Evolutionary conservation across 1,140 invertebrate genomes (phyloP), one percentile per base, ranked within the genome.

Genomic region (Berghia stephanieae): DNA sequence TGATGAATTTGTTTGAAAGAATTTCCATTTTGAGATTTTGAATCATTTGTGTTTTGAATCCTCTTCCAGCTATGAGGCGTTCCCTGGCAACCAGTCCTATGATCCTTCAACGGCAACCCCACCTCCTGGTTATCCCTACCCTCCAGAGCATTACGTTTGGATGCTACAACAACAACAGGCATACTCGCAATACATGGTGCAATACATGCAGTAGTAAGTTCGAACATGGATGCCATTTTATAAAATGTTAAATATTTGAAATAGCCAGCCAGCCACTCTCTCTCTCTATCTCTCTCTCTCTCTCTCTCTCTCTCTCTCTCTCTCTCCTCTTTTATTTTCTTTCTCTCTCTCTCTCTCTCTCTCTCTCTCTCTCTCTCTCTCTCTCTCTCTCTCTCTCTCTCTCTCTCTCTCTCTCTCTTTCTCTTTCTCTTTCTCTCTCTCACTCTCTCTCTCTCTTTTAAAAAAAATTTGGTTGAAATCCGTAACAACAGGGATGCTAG

Each of bases 131-230:
- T n/a, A n/a, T 38, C 69, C 49, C 0, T 84, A 86, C 69, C 83
- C 80, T 46, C 86, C 81, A 8, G 83, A 92, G 82, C 93, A 94
- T 87, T 90, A 93, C 83, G 90, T 91, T 36, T 93, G 92, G 93
- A 93, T 96, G 92, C 8, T 72, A 27, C 63, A 76, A 16, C 71
- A 73, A 67, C 95, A 96, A 84, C 95, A 96, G 81, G 93, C 94
- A 13, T 96, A 96, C 88, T 91, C 93, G 27, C 93, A 95, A 85
- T 96, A 96, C 88, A 93, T 96, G 91, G 92, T 93, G 63, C 94
- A 95, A 82, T 95, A 95, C 86, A 93, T 94, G 90, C 93, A 95
- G 84, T 89, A 86, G 88, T 89, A 86, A 84, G 83, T 79, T n/a
- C n/a, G n/a, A n/a, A n/a, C n/a, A n/a, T n/a, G n/a, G n/a, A n/a